Conservation (phyloP, 2,888 invertebrate genomes). For the Drosophila cognata region DNA sequence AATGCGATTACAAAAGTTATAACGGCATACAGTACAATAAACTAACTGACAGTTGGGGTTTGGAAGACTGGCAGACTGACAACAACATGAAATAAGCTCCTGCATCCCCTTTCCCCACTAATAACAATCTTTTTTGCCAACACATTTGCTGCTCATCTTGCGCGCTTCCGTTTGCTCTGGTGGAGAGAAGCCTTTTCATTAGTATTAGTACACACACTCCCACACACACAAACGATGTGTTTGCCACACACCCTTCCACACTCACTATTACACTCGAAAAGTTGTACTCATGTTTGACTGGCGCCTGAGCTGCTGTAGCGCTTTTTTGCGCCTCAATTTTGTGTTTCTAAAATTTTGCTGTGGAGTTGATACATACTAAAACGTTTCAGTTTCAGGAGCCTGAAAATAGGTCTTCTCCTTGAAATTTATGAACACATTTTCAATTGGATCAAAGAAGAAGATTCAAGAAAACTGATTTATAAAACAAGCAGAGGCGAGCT, state of each 20-base stretch:
- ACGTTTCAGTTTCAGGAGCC: not conserved
- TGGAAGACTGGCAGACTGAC: slow-evolving; percentile 9
- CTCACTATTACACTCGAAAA: slow-evolving; percentile 43
- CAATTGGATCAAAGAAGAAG: too few species aligned
- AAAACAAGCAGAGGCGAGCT: not conserved
- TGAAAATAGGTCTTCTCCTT: not conserved
- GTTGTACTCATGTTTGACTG: slow-evolving; percentile 54
- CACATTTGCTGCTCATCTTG: slow-evolving; percentile 47
- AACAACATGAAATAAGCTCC: slow-evolving; percentile 1
- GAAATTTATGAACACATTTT: not conserved
- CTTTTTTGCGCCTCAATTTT: slow-evolving; percentile 37
- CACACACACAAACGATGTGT: not conserved
- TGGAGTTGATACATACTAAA: not conserved
- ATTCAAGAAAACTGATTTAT: not conserved
- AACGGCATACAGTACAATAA: not conserved
- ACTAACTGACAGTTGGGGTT: not conserved
- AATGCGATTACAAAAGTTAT: slow-evolving; percentile 29
- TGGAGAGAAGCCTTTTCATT: slow-evolving; percentile 60
- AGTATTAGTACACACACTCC: slow-evolving; percentile 54
- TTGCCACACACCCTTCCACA: not conserved
- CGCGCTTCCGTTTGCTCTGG: slow-evolving; percentile 49
- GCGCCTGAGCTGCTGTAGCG: slow-evolving; percentile 59
- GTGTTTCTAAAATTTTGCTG: not conserved
- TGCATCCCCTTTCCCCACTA: not conserved
- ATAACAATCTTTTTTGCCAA: slow-evolving; percentile 27